Conservation (phyloP, 2,113 vertebrate genomes). For the Machaerirhynchus nigripectus region DNA sequence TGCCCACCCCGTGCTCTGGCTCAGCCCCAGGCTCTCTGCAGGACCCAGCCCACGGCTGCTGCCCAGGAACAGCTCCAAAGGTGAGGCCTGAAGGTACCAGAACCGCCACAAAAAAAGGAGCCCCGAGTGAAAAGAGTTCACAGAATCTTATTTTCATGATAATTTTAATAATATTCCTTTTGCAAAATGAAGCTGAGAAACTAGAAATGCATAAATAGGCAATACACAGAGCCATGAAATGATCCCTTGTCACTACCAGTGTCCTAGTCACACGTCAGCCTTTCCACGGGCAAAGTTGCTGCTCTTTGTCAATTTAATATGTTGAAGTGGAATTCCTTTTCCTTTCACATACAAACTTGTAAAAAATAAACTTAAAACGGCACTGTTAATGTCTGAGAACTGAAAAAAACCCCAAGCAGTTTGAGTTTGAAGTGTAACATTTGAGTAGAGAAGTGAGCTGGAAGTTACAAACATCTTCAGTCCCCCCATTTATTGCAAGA, state of each 20-base stretch:
- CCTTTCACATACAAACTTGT: not conserved
- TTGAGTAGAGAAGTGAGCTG: not conserved
- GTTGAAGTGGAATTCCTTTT: not conserved
- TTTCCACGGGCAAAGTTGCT: not conserved
- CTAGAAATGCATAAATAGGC: conserved; percentile 47
- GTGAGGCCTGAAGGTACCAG: not conserved
- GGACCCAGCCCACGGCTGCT: not conserved
- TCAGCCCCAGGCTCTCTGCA: not conserved
- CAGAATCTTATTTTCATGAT: conserved; percentile 35
- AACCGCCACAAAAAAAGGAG: not conserved
- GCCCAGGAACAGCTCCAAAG: not conserved
- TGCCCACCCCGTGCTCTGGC: rapidly evolving
- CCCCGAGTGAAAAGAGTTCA: conserved; percentile 41
- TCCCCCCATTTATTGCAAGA: not conserved
- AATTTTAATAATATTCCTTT: conserved; percentile 54
- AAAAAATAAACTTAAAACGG: not conserved
- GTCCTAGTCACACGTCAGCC: not conserved
- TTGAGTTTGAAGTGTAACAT: not conserved
- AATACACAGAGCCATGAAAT: conserved; percentile 5
- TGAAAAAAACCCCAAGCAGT: not conserved
- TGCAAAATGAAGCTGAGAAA: conserved; percentile 43
- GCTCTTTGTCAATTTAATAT: not conserved
- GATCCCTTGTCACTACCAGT: not conserved
- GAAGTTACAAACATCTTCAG: conserved; percentile 5
- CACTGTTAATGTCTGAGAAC: not conserved